phyloP scores from a whole-genome alignment of 2,797 vertebrate genomes.

The Tangara arthus region DNA sequence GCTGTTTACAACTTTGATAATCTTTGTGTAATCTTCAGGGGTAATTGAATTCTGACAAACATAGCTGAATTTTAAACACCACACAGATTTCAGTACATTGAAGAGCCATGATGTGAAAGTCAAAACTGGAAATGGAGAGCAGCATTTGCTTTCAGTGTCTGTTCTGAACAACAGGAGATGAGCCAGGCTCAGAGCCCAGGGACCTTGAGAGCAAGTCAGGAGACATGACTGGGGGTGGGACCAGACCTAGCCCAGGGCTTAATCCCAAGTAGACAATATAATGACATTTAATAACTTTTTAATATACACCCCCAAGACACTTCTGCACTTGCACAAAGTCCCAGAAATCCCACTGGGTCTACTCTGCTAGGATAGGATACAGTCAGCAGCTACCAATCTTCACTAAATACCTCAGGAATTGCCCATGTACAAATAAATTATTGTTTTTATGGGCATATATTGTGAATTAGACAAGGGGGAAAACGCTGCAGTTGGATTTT shows the following conservation, averaged over 20 bases:
- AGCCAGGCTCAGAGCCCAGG: neutral
- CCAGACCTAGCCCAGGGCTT: neutral
- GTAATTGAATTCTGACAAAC: constrained; percentile 71
- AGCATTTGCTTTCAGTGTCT: neutral
- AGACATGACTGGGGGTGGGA: neutral
- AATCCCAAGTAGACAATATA: neutral
- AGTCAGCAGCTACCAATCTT: neutral
- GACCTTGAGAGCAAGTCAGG: neutral
- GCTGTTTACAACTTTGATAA: constrained; percentile 77
- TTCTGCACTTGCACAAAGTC: neutral
- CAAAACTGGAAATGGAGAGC: neutral
- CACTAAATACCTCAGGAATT: neutral
- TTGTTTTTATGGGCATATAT: constrained; percentile 13
- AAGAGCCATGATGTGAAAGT: neutral
- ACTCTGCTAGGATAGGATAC: neutral
- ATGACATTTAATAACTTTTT: neutral
- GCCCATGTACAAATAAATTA: constrained; percentile 16
- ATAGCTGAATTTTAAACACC: constrained; percentile 63
- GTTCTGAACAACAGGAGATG: neutral
- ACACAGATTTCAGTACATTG: neutral
- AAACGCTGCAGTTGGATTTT: constrained; percentile 19
- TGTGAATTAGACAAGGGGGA: constrained; percentile 31
- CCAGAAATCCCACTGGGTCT: neutral
- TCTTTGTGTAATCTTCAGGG: constrained; percentile 76
- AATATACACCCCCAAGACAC: neutral